Evolutionary conservation across 2,797 vertebrate genomes (phyloP).

Genomic region (Phoxinus dragarum): DNA sequence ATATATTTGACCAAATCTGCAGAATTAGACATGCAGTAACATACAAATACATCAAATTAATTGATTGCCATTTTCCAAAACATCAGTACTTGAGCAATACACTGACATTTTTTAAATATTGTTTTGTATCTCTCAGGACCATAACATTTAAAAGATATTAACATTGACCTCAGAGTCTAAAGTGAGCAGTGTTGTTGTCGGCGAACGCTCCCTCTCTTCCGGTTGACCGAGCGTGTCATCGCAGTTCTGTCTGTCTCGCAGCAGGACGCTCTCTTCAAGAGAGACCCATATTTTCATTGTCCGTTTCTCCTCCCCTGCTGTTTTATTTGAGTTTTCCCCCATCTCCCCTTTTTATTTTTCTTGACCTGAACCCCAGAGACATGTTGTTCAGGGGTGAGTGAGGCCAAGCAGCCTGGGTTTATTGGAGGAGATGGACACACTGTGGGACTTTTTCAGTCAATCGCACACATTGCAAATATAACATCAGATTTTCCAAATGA

Average conservation of each 20-base stretch:
- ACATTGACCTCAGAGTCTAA: not conserved
- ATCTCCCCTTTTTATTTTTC: conserved; percentile 42
- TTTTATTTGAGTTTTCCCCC: not conserved
- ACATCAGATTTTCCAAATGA: not conserved
- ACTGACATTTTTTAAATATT: not conserved
- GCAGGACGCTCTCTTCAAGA: conserved; percentile 24
- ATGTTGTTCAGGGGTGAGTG: conserved; percentile 34
- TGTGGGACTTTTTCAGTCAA: conserved; percentile 1
- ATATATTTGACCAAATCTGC: not conserved
- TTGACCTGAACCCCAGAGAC: conserved; percentile 27
- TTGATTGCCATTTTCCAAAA: not conserved
- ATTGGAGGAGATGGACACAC: conserved; percentile 18
- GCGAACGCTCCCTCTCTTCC: conserved; percentile 26
- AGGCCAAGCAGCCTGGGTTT: conserved; percentile 54
- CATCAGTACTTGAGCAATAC: not conserved
- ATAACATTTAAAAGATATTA: not conserved
- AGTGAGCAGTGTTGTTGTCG: conserved; percentile 5
- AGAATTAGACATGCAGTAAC: not conserved
- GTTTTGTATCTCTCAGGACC: not conserved
- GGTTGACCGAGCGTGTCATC: conserved; percentile 24
- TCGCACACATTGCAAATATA: not conserved
- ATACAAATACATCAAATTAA: not conserved
- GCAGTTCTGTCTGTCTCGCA: conserved; percentile 40
- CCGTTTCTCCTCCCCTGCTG: conserved; percentile 11
- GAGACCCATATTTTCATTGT: conserved; percentile 26